Evolutionary conservation across 2,797 vertebrate genomes (phyloP), one percentile per base, ranked within the genome.

Genomic region (Leucoraja ocellata): DNA sequence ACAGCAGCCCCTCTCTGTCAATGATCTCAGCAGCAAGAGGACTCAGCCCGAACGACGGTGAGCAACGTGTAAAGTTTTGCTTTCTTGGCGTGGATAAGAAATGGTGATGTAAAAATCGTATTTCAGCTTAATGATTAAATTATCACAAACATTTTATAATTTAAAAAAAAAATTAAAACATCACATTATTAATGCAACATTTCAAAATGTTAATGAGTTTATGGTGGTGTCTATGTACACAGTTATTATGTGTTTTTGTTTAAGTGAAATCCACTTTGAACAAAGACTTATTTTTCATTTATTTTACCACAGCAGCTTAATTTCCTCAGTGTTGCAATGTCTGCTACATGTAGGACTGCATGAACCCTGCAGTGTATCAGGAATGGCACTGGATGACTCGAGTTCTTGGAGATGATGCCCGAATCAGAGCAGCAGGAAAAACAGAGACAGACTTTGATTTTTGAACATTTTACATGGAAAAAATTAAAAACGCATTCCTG

Each of bases 41-140:
- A 94, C 97, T 99, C 95, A 99, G 98, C 95, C 98, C 98, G 61
- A 98, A 98, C 94, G 98, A 99, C 86, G 98, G 99, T 99, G 96
- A 98, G 97, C 97, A 94, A 71, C 91, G 39, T 76, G 18, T 46
- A 28, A 76, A 54, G 21, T 25, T 92, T 92, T 92, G 32, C 16
- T 91, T 36, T 16, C 65, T 90, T 71, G 23, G 21, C 71, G 73
- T 71, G 32, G 16, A 18, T 71, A 71, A 91, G 8, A 91, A 32
- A 36, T 18, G 4, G 32, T 91, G 3, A 73, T 39, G n/a, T 36
- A 91, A 8, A 91, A 91, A 21, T 36, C 8, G 28, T 76, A 32
- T 58, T 25, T 74, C n/a, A 36, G 32, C 46, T 54, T 92, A 76
- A 92, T 92, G 25, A 92, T 23, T 54, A 46, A 71, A 36, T 46